Base-by-base conservation (phyloP, 2,888 invertebrate genomes). In the Drosophila helvetica region DNA sequence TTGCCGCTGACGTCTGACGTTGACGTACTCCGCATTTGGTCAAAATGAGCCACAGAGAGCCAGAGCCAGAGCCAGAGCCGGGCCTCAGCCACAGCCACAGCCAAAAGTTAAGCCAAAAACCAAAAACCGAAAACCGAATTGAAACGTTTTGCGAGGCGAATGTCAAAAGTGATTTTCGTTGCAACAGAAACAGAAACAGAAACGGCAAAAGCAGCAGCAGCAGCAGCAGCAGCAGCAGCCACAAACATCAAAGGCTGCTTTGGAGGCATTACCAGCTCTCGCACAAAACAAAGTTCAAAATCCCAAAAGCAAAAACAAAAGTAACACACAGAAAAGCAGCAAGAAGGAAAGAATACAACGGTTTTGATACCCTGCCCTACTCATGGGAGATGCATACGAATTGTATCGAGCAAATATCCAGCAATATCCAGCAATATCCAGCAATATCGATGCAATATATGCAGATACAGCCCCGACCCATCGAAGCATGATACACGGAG, bases 91-190 rank as follows among this genome's bases (percentile, higher is more conserved):
- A 30, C 9, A 65, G 22, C 52, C 47, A 58, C 27, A 42, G 27
- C 42, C 60, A 42, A 38, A 19, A 50, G 58, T 30, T 50, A 50
- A 59, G 60, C 58, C 43, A 63, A 75, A 69, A 38, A 38, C n/a
- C 27, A n/a, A 7, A 15, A 38, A 38, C 7, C 38, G 15, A 38
- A 38, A 59, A 63, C 58, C 43, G 58, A 75, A 69, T 48, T 55
- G 57, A 59, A 42, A 19, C 38, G 60, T 60, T 74, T 58, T 77
- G 59, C 75, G 51, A 52, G 43, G 57, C 85, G 76, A 74, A 86
- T 82, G 82, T 85, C 82, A 82, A 85, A 82, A 84, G 79, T 87
- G 86, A 85, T 85, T 82, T 81, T 78, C 80, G 82, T 68, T 81
- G 69, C 73, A 72, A 75, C 81, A 66, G 15, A 33, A 45, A 30